Conservation (phyloP, 2,888 invertebrate genomes). For the Ectobius pallidus region DNA sequence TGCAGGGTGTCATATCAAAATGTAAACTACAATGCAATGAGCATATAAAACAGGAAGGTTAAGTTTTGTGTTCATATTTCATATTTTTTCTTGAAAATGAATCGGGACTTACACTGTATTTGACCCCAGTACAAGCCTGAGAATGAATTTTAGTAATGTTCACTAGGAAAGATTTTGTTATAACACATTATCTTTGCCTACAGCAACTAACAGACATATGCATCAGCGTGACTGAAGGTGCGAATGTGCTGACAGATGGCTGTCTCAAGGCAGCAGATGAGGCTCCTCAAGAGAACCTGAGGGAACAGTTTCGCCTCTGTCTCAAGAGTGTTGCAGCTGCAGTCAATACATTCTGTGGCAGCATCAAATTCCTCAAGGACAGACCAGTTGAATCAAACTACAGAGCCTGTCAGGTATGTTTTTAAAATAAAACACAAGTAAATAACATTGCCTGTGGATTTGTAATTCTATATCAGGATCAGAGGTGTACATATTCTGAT, state of each 20-base stretch:
- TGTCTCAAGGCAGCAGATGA: constrained; percentile 41
- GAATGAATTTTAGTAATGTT: no score
- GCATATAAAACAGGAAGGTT: no score
- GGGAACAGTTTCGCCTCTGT: constrained; percentile 40
- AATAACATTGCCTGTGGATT: not conserved
- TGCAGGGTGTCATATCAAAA: no score
- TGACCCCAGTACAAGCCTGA: no score
- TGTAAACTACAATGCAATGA: no score
- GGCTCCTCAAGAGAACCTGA: constrained; percentile 33
- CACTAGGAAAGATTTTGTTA: no score
- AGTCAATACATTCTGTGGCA: constrained; percentile 40
- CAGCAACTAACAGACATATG: constrained; percentile 42
- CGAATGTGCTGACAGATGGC: constrained; percentile 37
- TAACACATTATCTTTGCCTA: no score
- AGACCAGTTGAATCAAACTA: constrained; percentile 38
- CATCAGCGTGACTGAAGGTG: constrained; percentile 37
- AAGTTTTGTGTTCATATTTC: no score
- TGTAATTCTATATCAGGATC: not conserved
- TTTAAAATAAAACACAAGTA: no score
- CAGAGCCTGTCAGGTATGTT: constrained; percentile 44
- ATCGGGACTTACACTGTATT: no score
- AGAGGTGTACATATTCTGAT: no score
- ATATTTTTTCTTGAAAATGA: no score
- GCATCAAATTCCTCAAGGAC: constrained; percentile 39
- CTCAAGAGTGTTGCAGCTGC: constrained; percentile 38